These are phyloP conservation scores for Hypocryptadius cinnamomeus DNA, from an alignment of 2,113 vertebrate species.

Conservation along the genomic window DNA sequence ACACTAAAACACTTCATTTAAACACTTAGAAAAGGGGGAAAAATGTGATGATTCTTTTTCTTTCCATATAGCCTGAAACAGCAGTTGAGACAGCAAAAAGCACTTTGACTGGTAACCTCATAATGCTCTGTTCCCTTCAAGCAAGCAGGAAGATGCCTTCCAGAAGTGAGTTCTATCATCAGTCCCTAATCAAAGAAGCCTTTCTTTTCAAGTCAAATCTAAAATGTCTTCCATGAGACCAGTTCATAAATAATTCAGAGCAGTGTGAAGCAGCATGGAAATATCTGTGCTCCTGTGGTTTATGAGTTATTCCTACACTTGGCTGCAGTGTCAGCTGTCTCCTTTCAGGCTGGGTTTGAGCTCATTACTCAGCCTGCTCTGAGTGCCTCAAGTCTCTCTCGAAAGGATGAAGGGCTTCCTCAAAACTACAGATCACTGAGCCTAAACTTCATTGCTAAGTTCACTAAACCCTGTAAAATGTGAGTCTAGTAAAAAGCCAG, in stretches of 20 bases:
- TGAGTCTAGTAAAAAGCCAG: not conserved
- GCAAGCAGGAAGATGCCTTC: not conserved
- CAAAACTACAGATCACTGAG: not conserved
- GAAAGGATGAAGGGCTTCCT: not conserved
- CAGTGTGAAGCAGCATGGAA: not conserved
- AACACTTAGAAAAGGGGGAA: not conserved
- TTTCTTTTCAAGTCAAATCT: not conserved
- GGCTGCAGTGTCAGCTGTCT: not conserved
- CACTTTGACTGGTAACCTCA: not conserved
- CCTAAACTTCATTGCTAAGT: not conserved
- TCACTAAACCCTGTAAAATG: not conserved
- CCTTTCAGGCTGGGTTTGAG: not conserved
- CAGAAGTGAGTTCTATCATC: not conserved
- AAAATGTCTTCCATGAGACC: not conserved
- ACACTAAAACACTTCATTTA: not conserved
- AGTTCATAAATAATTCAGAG: not conserved
- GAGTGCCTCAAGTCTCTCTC: not conserved
- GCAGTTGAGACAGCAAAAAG: not conserved
- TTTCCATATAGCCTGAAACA: not conserved
- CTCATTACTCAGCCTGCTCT: not conserved
- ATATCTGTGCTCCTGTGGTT: not conserved
- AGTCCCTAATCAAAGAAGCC: not conserved
- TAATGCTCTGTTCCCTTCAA: not conserved
- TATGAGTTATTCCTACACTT: not conserved
- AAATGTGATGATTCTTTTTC: not conserved